Conservation (phyloP, 2,888 invertebrate species). For the Diadromus collaris region DNA sequence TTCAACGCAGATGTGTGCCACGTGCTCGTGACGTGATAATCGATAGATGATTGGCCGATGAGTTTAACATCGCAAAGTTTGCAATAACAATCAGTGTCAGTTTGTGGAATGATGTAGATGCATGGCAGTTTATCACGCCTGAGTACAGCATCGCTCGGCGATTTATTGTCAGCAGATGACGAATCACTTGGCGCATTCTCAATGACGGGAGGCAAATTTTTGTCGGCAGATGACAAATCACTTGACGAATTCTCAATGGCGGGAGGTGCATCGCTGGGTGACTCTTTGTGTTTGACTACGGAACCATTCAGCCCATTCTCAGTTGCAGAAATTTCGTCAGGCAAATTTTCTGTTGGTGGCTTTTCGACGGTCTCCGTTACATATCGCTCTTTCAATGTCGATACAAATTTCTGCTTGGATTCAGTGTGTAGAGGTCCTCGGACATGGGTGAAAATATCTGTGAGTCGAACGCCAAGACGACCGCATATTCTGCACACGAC, state of each 20-base stretch:
- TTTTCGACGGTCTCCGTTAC: neutral
- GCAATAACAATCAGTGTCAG: neutral
- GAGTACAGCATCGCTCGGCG: neutral
- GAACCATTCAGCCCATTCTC: neutral
- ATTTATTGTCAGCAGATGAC: neutral
- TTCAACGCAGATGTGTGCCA: neutral
- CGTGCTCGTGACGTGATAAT: neutral
- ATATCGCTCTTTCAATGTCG: neutral
- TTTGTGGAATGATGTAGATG: neutral
- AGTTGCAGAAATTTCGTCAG: neutral
- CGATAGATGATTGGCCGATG: neutral
- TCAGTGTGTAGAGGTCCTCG: neutral
- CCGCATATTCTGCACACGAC: slow-evolving; percentile 18
- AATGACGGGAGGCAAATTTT: neutral
- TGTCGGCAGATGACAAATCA: neutral
- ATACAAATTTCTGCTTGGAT: neutral
- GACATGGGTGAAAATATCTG: neutral
- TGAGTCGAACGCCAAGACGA: neutral
- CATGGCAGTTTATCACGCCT: neutral
- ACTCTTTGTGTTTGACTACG: neutral
- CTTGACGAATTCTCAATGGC: too few relatives aligned
- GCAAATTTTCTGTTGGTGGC: neutral
- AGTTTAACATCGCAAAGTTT: slow-evolving; percentile 9
- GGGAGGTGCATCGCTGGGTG: too few relatives aligned
- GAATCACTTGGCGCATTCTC: neutral